These are phyloP conservation scores for Aethina tumida DNA, from an alignment of 1,140 invertebrate species.

Conservation along the genomic window DNA sequence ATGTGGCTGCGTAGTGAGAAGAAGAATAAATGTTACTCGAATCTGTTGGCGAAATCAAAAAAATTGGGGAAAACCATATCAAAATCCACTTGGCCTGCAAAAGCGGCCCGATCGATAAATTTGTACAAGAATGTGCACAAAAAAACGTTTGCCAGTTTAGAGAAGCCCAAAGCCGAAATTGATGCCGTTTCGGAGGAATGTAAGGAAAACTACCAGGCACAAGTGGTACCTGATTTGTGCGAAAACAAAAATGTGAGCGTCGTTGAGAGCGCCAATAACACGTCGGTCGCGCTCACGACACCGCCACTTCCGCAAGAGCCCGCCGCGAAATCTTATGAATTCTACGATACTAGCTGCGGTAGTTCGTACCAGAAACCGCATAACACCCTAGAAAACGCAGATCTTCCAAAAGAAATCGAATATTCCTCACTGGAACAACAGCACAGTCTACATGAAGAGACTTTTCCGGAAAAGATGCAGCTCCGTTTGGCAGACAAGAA, in stretches of 20 bases:
- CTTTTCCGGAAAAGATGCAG: constrained; percentile 22
- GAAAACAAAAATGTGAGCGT: constrained; percentile 15
- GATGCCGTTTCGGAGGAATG: constrained; percentile 18
- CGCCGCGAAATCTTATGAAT: constrained; percentile 16
- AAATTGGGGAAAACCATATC: constrained; percentile 12
- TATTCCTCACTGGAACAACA: constrained; percentile 25
- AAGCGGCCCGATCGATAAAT: constrained; percentile 7
- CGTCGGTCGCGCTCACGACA: constrained; percentile 6
- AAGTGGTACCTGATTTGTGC: constrained; percentile 30
- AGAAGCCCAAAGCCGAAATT: constrained; percentile 9
- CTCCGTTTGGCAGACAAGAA: constrained; percentile 25
- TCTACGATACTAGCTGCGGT: constrained; percentile 11
- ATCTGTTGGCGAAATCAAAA: constrained; percentile 13
- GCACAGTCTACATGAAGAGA: too few species aligned
- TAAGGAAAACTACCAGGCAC: constrained; percentile 31
- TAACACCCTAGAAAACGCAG: constrained; percentile 16
- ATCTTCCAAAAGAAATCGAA: constrained; percentile 33
- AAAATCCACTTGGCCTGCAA: constrained; percentile 17
- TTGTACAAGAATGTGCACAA: constrained; percentile 12
- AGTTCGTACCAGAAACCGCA: constrained; percentile 15
- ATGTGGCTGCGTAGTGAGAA: constrained; percentile 35
- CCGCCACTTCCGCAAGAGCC: constrained; percentile 9
- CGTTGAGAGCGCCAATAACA: constrained; percentile 9
- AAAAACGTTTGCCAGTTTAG: constrained; percentile 9
- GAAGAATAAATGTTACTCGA: constrained; percentile 20